These are phyloP conservation scores for Amblyjoppa fuscipennis DNA, from an alignment of 2,888 invertebrate genomes.

Conservation along the genomic window DNA sequence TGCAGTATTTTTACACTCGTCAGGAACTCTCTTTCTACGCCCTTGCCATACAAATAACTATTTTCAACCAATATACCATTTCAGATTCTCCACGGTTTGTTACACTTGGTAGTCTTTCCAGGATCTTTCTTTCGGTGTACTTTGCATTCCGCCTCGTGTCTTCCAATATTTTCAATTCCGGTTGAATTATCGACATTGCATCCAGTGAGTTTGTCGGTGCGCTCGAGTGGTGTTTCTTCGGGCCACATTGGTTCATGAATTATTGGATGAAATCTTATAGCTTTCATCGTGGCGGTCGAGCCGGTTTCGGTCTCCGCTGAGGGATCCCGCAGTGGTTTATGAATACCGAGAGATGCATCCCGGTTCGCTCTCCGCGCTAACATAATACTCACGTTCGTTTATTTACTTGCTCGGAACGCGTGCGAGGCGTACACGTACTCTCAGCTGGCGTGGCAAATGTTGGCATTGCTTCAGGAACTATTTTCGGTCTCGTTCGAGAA, in stretches of 20 bases:
- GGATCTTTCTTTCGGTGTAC: neutral
- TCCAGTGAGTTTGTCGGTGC: neutral
- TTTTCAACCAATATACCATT: no score
- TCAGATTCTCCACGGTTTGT: no score
- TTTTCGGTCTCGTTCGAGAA: constrained; percentile 74
- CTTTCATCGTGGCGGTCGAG: neutral
- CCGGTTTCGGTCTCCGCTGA: constrained; percentile 24
- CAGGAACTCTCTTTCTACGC: no score
- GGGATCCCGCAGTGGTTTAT: neutral
- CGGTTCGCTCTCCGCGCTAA: constrained; percentile 5
- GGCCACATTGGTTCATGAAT: neutral
- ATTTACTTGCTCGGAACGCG: constrained; percentile 52
- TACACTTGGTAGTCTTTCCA: no score
- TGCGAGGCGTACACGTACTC: constrained; percentile 52
- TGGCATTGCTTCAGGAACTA: constrained; percentile 79
- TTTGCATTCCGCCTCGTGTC: neutral
- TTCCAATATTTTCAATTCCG: no score
- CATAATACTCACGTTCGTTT: constrained; percentile 54
- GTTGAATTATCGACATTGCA: no score
- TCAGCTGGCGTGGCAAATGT: constrained; percentile 70
- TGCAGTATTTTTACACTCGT: no score
- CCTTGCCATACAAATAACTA: no score
- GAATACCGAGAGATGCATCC: constrained; percentile 18
- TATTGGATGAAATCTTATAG: constrained; percentile 15
- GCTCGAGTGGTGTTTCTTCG: neutral